Percentiles rank a stretch among this genome's conserved stretches.
These are phyloP conservation scores for Macaria liturata DNA, from an alignment of 2,888 invertebrate species.

Conservation along the genomic window DNA sequence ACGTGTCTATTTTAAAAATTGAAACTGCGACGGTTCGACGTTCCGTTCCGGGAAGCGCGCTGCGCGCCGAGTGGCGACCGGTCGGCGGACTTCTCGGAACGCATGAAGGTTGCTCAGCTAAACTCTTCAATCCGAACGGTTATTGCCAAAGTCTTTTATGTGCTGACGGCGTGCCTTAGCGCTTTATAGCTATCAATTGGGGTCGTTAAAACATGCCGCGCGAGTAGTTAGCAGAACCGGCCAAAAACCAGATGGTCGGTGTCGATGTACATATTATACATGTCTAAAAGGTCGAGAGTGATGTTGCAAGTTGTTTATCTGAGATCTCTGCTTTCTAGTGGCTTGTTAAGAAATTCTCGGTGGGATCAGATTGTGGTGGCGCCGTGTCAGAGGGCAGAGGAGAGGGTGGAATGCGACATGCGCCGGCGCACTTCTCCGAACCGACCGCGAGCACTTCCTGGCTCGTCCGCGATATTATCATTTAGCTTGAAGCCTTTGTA, in stretches of 20 bases:
- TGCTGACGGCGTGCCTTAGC: conserved; percentile 41
- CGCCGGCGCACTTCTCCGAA: conserved; percentile 28
- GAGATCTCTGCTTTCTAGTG: conserved; percentile 47
- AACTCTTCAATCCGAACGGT: conserved; percentile 62
- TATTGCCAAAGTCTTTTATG: conserved; percentile 65
- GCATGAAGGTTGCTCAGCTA: conserved; percentile 68
- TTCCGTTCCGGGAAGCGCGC: conserved; percentile 66
- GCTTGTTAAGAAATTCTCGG: conserved; percentile 52
- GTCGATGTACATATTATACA: neutral
- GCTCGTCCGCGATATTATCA: conserved; percentile 24
- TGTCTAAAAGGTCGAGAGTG: conserved; percentile 14
- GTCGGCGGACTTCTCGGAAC: conserved; percentile 68
- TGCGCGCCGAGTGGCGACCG: conserved; percentile 54
- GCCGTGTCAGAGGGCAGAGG: conserved; percentile 43
- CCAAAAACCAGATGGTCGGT: conserved; percentile 1
- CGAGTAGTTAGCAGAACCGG: neutral
- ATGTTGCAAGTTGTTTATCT: conserved; percentile 44
- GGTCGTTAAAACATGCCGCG: conserved; percentile 43
- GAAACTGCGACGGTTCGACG: conserved; percentile 59
- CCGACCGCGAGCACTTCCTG: conserved; percentile 21
- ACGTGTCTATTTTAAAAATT: conserved; percentile 76
- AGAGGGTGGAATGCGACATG: conserved; percentile 15
- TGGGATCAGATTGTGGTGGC: conserved; percentile 41
- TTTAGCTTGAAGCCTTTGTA: conserved; percentile 3
- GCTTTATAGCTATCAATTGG: conserved; percentile 53